These are phyloP conservation scores for Riparia riparia DNA, from an alignment of 2,113 vertebrate species.

Conservation along the genomic window DNA sequence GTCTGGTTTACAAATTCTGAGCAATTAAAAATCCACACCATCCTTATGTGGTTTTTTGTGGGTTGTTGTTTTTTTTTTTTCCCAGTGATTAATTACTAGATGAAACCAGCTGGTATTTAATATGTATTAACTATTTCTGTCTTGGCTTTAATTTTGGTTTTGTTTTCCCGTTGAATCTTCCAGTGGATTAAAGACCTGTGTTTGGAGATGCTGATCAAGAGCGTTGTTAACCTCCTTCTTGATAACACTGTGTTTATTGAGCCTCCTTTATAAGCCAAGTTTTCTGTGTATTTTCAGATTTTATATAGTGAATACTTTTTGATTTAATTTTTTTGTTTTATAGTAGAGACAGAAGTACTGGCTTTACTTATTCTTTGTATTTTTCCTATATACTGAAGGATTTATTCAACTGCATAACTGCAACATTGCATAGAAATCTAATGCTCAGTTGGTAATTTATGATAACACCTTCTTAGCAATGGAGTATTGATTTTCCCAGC, in stretches of 20 bases:
- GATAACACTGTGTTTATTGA: background rate
- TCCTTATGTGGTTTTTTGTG: background rate
- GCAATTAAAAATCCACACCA: background rate
- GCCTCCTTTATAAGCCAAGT: background rate
- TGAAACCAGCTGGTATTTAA: background rate
- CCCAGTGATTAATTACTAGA: background rate
- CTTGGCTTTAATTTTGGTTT: background rate
- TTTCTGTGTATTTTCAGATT: background rate
- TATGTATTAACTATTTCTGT: background rate
- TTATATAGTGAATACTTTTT: background rate
- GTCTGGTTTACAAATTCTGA: conserved; percentile 45
- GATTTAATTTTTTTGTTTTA: background rate
- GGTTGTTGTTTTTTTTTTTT: background rate
- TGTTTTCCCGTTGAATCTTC: background rate
- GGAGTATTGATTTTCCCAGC: conserved; percentile 52
- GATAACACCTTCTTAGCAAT: conserved; percentile 44
- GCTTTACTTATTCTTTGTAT: background rate
- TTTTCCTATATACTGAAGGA: background rate
- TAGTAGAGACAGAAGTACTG: background rate
- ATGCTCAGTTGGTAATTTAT: conserved; percentile 46
- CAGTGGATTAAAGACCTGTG: background rate
- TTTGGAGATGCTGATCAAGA: background rate
- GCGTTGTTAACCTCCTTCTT: background rate
- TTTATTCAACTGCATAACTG: background rate
- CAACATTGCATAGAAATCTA: background rate